Base-by-base conservation (phyloP, 2,888 invertebrate genomes). In the Empis livida region DNA sequence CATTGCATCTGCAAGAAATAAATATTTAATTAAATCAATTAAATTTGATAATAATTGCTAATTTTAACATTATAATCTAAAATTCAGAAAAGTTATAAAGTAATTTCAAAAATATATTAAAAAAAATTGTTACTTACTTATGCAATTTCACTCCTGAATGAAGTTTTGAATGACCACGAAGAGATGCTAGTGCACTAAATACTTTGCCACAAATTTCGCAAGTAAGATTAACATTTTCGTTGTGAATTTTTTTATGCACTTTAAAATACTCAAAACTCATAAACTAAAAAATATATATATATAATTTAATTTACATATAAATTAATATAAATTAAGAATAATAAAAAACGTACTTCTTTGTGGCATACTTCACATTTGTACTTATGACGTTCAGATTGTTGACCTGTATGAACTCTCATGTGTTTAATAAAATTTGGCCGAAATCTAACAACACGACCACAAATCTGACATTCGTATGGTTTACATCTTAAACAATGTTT, bases 241-340 rank as follows among this genome's bases (percentile, higher is more conserved):
- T 74, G 62, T 76, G 76, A 31, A 72, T 75, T 58, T 77, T 77
- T 55, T 73, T 73, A 63, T 78, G 78, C 46, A 76, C 76, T 56
- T 72, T 68, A 50, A 74, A 74, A 66, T 75, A 75, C 30, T 73
- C 71, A 46, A 70, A 64, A 53, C 74, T 71, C 62, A 72, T 73
- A 52, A 76, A 76, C 55, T 27, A 27, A 27, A 27, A 27, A 27
- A 6, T 27, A 27, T 27, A 27, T 27, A 27, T 8, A 6, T 6
- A 27, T 27, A 27, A 27, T 5, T 3, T 20, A 27, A 27, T 27
- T 27, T 27, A 27, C 5, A 27, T 27, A 8, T 6, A 27, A 27
- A 8, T 9, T 8, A 20, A 3, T 20, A 20, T 20, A 20, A 5
- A 5, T 20, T 20, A 20, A 20, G 3, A 20, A 20, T 20, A 20